Evolutionary conservation across 2,113 vertebrate species (phyloP).

Genomic region (Sorex fumeus): DNA sequence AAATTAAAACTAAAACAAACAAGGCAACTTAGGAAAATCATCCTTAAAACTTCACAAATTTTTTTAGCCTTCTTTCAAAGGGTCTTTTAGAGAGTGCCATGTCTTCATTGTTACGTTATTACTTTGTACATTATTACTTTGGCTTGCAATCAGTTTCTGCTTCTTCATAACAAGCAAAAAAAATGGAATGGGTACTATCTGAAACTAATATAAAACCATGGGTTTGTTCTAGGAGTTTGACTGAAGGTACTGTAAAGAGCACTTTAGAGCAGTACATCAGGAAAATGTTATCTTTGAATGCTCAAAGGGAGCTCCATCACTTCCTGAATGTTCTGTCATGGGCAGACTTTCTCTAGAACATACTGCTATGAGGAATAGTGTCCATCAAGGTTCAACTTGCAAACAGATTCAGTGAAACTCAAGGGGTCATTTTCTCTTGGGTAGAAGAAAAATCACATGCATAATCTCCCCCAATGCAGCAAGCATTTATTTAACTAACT

Average conservation of each 20-base stretch:
- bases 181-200: slow-evolving; percentile 48
- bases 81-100: slow-evolving; percentile 6
- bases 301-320: neutral
- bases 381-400: neutral
- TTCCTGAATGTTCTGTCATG: neutral
- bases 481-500: neutral
- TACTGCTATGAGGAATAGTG: neutral
- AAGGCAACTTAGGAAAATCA: slow-evolving; percentile 52
- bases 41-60: slow-evolving; percentile 24
- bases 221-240: slow-evolving; percentile 26
- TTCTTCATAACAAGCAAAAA: slow-evolving; percentile 34
- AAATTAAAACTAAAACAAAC: slow-evolving; percentile 50
- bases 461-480: neutral
- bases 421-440: slow-evolving; percentile 28
- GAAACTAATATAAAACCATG: slow-evolving; percentile 31
- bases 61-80: slow-evolving; percentile 52
- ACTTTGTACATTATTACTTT: slow-evolving; percentile 37
- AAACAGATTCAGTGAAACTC: slow-evolving; percentile 12
- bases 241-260: slow-evolving; percentile 19
- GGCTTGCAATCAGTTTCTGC: neutral
- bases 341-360: neutral
- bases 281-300: neutral
- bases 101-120: slow-evolving; percentile 40
- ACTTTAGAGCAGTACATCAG: neutral
- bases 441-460: neutral